Evolutionary conservation across 2,797 vertebrate genomes (phyloP).

Genomic region (Trachops cirrhosus): DNA sequence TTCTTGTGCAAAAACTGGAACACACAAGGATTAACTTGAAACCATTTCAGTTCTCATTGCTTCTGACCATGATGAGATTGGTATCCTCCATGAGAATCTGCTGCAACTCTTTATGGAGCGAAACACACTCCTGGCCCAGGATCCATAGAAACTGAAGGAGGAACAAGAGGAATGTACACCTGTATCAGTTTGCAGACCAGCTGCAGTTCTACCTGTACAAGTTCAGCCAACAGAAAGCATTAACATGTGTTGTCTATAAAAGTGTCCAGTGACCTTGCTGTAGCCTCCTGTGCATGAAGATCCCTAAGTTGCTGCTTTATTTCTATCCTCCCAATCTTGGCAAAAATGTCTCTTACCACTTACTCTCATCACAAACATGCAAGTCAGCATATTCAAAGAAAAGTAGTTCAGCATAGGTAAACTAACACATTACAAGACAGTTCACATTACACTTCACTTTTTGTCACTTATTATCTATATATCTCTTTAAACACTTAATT

Average conservation of each 20-base stretch:
- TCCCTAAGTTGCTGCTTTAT: not conserved
- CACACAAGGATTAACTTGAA: not conserved
- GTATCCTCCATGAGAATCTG: not conserved
- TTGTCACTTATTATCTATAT: not conserved
- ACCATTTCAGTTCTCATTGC: not conserved
- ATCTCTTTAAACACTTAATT: not conserved
- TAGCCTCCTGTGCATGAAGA: not conserved
- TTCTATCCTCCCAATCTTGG: not conserved
- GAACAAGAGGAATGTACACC: not conserved
- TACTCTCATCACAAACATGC: not conserved
- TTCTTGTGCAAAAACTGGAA: not conserved
- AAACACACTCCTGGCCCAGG: not conserved
- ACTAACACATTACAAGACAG: not conserved
- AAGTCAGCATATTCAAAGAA: not conserved
- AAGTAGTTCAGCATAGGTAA: not conserved
- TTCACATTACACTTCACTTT: not conserved
- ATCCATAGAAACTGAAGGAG: not conserved
- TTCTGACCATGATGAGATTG: not conserved
- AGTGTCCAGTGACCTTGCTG: not conserved
- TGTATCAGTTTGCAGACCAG: not conserved
- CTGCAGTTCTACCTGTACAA: not conserved
- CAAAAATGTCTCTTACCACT: not conserved
- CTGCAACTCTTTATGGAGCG: not conserved
- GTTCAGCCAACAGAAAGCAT: not conserved
- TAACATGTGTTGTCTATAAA: not conserved